phyloP scores from a whole-genome alignment of 2,797 vertebrate species.

The Gallinago stenura region DNA sequence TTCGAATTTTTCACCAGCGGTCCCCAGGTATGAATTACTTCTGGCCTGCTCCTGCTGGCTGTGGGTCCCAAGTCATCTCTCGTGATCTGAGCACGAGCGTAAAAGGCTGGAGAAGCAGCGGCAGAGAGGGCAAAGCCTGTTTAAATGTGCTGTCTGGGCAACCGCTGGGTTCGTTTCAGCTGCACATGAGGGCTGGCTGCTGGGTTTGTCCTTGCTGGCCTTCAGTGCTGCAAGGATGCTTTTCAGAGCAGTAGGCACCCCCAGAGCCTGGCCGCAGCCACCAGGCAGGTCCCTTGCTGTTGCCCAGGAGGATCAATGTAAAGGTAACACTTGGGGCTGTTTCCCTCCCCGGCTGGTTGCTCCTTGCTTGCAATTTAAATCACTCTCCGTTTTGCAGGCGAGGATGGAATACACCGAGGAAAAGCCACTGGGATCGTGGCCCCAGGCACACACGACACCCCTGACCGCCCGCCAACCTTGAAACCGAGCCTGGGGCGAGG shows the following conservation, averaged over 20 bases:
- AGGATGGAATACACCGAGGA: neutral
- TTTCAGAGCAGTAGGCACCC: neutral
- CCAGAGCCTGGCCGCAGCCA: neutral
- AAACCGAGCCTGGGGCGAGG: neutral
- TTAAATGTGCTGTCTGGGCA: rapidly evolving
- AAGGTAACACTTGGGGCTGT: neutral
- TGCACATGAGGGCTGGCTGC: rapidly evolving
- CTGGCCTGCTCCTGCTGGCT: neutral
- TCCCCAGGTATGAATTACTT: neutral
- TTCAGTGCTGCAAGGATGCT: neutral
- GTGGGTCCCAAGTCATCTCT: neutral
- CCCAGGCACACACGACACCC: neutral
- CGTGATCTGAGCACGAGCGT: neutral
- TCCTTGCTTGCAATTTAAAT: neutral
- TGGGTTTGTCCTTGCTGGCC: neutral
- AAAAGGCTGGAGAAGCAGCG: neutral
- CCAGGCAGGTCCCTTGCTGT: neutral
- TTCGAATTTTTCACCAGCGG: neutral
- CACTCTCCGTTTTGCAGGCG: neutral
- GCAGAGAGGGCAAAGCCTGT: neutral
- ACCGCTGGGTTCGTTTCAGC: neutral
- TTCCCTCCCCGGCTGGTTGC: neutral
- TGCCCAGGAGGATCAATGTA: neutral
- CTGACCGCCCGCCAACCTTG: neutral
- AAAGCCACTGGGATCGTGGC: neutral